Evolutionary conservation across 2,113 vertebrate species (phyloP), one percentile per base, ranked within the genome.

Genomic region (Ptychochromis oligacanthus): DNA sequence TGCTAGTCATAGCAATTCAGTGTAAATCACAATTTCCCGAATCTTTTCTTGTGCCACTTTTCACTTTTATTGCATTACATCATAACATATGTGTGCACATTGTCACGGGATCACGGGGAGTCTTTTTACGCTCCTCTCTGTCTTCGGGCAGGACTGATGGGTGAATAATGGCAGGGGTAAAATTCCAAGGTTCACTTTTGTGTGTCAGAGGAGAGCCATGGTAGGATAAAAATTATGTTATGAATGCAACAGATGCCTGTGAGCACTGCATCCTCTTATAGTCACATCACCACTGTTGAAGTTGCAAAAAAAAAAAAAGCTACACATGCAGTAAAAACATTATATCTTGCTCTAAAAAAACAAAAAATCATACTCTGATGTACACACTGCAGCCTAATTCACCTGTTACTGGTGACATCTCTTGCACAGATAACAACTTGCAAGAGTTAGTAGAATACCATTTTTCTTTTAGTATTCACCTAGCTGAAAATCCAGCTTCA

Each of bases 141-240:
- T 17, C 54, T 77, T 60, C 3, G 60, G 65, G 46, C 57, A 24
- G 67, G 31, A 52, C n/a, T 3, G 26, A 62, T 75, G 38, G 43
- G 83, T 87, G 76, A 55, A 77, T 56, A 40, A 72, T 80, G 59
- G 46, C 49, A 52, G 38, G 24, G 26, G 61, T 88, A 18, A 78
- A 80, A 82, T 49, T 15, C 70, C 18, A 64, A 40, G 36, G 55
- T 75, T 79, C 75, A 17, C 79, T 56, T 79, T 56, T 62, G 65
- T 84, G 49, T 90, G 76, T 86, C 64, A 77, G 36, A 24, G 12
- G 36, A 80, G 40, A 82, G 36, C 43, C 12, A 5, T 70, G 40
- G 15, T 28, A 28, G 40, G 24, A 49, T 70, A 24, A 28, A 46
- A 67, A 67, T 46, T 26, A 67, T 65, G 38, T 46, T 67, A 67